Evolutionary conservation across 2,797 vertebrate species (phyloP).

Genomic region (Acestrorhynchus altus): DNA sequence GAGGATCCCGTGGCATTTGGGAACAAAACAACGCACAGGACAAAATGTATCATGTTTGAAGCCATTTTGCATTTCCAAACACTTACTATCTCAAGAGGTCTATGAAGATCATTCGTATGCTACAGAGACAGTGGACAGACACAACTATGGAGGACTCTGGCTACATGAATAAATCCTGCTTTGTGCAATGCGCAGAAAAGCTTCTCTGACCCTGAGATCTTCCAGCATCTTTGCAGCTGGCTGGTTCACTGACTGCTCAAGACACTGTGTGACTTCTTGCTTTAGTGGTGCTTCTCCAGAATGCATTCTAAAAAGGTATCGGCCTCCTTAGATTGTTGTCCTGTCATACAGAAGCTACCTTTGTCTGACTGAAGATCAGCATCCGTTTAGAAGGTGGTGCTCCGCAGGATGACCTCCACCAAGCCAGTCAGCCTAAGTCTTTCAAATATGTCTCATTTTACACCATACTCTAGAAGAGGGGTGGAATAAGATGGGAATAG

Average conservation of each 20-base stretch:
- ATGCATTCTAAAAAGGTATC: neutral
- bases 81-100: no score
- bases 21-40: no score
- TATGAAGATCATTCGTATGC: neutral
- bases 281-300: neutral
- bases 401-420: no score
- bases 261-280: neutral
- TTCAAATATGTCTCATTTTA: neutral
- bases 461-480: neutral
- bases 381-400: neutral
- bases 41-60: no score
- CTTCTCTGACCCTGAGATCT: neutral
- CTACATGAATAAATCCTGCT: neutral
- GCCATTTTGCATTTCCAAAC: no score
- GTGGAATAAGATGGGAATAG: neutral
- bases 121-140: neutral
- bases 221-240: neutral
- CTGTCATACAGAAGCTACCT: neutral
- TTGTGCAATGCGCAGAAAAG: neutral
- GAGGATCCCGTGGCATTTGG: no score
- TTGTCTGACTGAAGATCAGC: no score
- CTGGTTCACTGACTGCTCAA: neutral
- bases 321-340: neutral
- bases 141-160: neutral
- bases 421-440: no score